Evolutionary conservation across 2,888 invertebrate genomes (phyloP).

Genomic region (Willowsia nigromaculata): DNA sequence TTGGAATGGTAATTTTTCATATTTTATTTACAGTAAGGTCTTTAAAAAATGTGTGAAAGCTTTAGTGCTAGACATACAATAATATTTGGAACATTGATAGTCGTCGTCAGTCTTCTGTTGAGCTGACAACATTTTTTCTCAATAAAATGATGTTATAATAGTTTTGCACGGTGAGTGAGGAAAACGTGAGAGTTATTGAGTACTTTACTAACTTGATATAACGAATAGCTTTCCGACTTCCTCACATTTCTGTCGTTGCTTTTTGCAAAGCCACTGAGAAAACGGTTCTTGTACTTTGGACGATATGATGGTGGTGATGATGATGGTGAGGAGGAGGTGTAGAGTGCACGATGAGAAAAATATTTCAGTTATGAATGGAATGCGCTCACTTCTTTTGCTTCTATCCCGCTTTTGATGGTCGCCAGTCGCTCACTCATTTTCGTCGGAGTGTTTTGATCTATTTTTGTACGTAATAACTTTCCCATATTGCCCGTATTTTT

Average conservation of each 20-base stretch:
- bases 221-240: too few species aligned
- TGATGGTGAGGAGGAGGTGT: not conserved
- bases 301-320: not conserved
- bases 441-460: conserved; percentile 24
- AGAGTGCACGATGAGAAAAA: conserved; percentile 12
- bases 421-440: not conserved
- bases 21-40: too few species aligned
- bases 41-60: too few species aligned
- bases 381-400: conserved; percentile 20
- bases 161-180: not conserved
- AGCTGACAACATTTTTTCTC: not conserved
- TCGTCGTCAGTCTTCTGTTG: too few species aligned
- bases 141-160: not conserved
- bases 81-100: not conserved
- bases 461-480: not conserved
- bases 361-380: conserved; percentile 61
- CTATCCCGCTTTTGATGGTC: not conserved
- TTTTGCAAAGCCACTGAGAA: not conserved
- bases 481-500: not conserved
- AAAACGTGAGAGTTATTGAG: not conserved
- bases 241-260: not conserved
- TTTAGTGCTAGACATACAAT: too few species aligned
- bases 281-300: not conserved
- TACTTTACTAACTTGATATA: too few species aligned
- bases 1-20: too few species aligned